Evolutionary conservation across 2,797 vertebrate species (phyloP).

Genomic region (Siniperca obscura): DNA sequence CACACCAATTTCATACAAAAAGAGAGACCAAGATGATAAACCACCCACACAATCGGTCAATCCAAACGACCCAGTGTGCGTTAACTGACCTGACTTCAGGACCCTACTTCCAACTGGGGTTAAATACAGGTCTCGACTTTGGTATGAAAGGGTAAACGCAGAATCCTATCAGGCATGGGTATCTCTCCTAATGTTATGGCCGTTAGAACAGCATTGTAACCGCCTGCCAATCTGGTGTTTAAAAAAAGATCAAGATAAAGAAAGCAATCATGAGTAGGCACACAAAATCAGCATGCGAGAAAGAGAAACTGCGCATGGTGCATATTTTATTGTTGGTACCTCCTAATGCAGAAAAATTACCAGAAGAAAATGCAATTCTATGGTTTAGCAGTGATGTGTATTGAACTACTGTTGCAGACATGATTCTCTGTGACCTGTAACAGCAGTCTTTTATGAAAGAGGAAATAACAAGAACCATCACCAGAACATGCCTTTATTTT

Average conservation of each 20-base stretch:
- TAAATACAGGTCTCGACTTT: conserved; percentile 11
- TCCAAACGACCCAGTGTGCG: not conserved
- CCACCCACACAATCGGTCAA: conserved; percentile 6
- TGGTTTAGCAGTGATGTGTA: conserved; percentile 33
- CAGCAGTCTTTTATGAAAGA: conserved; percentile 15
- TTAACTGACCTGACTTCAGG: conserved; percentile 26
- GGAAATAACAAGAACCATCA: conserved; percentile 16
- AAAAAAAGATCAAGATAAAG: not conserved
- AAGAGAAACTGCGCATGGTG: conserved; percentile 16
- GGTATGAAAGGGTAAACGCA: conserved; percentile 8
- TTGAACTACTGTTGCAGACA: conserved; percentile 27
- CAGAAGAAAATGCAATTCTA: conserved; percentile 29
- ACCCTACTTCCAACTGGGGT: not conserved
- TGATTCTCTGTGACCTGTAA: conserved; percentile 47
- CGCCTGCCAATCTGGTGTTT: not conserved
- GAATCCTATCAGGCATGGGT: not conserved
- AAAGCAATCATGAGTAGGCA: not conserved
- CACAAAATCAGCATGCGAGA: conserved; percentile 3
- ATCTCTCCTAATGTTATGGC: not conserved
- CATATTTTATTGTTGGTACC: conserved; percentile 24
- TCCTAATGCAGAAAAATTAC: conserved; percentile 25
- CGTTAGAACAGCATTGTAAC: not conserved
- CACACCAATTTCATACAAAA: not conserved
- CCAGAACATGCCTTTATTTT: conserved; percentile 19
- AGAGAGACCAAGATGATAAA: not conserved